A percentile compares a stretch with the other conserved stretches of the same genome.
These are phyloP conservation scores for Sardinella longiceps DNA, from an alignment of 2,797 vertebrate genomes.

Conservation along the genomic window DNA sequence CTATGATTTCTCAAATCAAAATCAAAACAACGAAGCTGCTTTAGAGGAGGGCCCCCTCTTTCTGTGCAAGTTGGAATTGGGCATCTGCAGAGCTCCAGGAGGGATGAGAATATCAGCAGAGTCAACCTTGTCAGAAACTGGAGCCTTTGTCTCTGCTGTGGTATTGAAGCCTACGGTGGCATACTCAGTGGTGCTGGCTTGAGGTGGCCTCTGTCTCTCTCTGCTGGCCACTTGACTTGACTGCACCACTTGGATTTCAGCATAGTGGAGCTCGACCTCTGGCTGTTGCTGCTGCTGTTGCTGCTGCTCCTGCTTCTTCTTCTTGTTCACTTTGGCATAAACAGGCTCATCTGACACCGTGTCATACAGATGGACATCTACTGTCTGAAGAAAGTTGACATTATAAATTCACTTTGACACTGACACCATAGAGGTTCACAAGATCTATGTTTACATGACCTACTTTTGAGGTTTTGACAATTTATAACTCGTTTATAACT, in stretches of 20 bases:
- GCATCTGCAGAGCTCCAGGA: conserved; percentile 51
- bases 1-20: neutral
- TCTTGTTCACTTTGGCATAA: conserved; percentile 56
- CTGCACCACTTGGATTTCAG: conserved; percentile 57
- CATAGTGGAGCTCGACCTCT: conserved; percentile 53
- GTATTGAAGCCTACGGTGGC: conserved; percentile 57
- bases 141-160: neutral
- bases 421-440: neutral
- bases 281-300: too few relatives aligned
- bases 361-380: conserved; percentile 45
- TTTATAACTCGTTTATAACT: neutral
- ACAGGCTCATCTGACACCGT: conserved; percentile 39
- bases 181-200: conserved; percentile 50
- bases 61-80: conserved; percentile 31
- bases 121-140: conserved; percentile 40
- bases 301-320: too few relatives aligned
- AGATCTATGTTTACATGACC: neutral
- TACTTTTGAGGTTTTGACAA: neutral
- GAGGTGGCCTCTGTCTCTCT: conserved; percentile 24
- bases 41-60: conserved; percentile 33
- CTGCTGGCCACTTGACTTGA: conserved; percentile 15
- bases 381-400: conserved; percentile 28
- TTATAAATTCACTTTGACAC: neutral
- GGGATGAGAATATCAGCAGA: conserved; percentile 60
- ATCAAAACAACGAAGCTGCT: conserved; percentile 25